These are phyloP conservation scores for Mormoops blainvillei DNA, from an alignment of 2,113 vertebrate species.

Conservation along the genomic window DNA sequence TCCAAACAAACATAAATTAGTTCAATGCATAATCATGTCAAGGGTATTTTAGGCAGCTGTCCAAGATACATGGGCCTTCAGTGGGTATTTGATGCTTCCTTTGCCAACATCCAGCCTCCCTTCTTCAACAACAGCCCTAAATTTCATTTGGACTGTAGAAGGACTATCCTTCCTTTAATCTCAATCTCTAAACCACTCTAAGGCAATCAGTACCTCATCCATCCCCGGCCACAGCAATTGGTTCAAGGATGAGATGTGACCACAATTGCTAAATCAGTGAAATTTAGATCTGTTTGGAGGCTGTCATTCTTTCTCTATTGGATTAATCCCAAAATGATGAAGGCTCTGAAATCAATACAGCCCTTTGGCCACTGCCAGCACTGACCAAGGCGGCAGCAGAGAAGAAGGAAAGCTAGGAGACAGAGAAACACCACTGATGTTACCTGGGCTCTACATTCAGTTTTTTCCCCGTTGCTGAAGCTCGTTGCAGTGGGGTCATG, in stretches of 20 bases:
- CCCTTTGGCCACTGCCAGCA: neutral
- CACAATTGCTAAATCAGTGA: neutral
- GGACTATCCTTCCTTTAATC: neutral
- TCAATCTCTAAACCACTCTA: neutral
- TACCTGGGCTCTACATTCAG: neutral
- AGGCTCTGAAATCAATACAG: neutral
- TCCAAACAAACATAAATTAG: neutral
- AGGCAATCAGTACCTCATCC: neutral
- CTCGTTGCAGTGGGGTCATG: neutral
- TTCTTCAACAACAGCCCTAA: neutral
- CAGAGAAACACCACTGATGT: neutral
- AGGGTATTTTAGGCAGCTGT: neutral
- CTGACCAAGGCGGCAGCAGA: neutral
- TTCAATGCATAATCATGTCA: neutral
- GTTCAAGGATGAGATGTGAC: neutral
- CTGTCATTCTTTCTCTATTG: neutral
- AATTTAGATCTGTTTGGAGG: neutral
- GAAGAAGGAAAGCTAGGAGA: neutral
- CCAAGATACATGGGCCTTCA: neutral
- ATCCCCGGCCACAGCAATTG: neutral
- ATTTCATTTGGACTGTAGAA: neutral
- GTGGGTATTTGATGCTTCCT: neutral
- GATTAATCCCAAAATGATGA: neutral
- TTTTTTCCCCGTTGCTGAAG: neutral
- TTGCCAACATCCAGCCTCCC: neutral